Conservation (phyloP, 1,140 invertebrate genomes). For the Spodoptera frugiperda region DNA sequence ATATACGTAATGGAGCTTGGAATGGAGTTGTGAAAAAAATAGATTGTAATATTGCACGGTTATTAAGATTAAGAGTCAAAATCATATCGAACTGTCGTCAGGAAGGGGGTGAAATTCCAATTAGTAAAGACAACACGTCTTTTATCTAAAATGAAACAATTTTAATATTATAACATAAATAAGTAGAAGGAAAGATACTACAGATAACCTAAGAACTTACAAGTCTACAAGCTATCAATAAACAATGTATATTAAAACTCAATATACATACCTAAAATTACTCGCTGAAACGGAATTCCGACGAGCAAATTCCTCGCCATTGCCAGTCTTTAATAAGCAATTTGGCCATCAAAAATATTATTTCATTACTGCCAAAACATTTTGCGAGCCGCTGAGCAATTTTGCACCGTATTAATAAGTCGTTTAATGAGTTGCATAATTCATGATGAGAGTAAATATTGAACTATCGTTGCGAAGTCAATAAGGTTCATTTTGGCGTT, state of each 20-base stretch:
- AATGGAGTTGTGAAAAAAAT: no score
- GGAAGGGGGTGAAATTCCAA: no score
- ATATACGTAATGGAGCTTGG: no score
- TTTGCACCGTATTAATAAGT: slow-evolving; percentile 47
- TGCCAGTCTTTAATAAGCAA: slow-evolving; percentile 39
- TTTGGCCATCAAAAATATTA: slow-evolving; percentile 50
- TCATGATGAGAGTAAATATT: slow-evolving; percentile 51
- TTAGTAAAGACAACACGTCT: no score
- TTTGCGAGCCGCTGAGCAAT: slow-evolving; percentile 33
- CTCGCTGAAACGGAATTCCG: slow-evolving; percentile 8
- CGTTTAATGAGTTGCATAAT: slow-evolving; percentile 56
- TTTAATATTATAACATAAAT: no score
- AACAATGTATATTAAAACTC: background rate
- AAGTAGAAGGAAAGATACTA: no score
- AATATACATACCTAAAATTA: slow-evolving; percentile 32
- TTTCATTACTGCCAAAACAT: slow-evolving; percentile 44
- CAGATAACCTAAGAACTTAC: no score
- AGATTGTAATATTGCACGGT: no score
- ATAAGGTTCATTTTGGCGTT: slow-evolving; percentile 17
- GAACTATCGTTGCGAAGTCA: slow-evolving; percentile 39
- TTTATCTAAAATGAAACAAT: no score
- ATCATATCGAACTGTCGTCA: no score
- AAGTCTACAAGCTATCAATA: background rate
- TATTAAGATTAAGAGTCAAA: no score
- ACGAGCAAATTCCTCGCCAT: slow-evolving; percentile 17